Evolutionary conservation across 2,797 vertebrate genomes (phyloP).

Genomic region (Chelonia mydas): DNA sequence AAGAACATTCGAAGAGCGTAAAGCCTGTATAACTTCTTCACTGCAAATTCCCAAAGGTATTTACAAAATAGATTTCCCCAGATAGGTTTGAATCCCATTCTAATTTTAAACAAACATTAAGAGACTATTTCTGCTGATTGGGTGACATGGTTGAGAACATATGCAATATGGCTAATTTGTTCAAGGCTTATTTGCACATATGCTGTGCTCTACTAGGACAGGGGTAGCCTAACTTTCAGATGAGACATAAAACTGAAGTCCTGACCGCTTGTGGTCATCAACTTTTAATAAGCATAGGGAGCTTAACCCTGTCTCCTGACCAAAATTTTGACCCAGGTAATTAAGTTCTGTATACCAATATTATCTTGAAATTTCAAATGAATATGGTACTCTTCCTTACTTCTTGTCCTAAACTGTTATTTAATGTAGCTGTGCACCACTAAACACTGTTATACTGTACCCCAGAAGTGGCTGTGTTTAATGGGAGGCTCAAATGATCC

Average conservation of each 20-base stretch:
- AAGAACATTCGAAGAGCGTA: background rate
- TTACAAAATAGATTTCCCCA: constrained; percentile 72
- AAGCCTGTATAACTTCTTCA: constrained; percentile 20
- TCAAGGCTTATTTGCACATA: constrained; percentile 68
- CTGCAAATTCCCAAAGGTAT: constrained; percentile 57
- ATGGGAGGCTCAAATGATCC: background rate
- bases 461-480: background rate
- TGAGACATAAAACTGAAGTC: background rate
- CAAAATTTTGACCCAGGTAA: background rate
- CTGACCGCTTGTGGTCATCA: background rate
- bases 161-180: constrained; percentile 67
- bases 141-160: constrained; percentile 76
- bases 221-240: background rate
- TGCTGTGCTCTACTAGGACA: constrained; percentile 41
- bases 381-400: background rate
- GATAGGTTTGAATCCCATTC: constrained; percentile 69
- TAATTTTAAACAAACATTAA: constrained; percentile 76
- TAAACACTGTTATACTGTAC: background rate
- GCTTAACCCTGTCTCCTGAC: background rate
- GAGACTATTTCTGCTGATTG: constrained; percentile 76
- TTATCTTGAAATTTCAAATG: background rate
- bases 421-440: background rate
- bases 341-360: background rate
- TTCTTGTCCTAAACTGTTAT: background rate
- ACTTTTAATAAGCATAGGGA: background rate